Base-by-base conservation (phyloP, 2,888 invertebrate genomes). In the Drosophila quinaria region DNA sequence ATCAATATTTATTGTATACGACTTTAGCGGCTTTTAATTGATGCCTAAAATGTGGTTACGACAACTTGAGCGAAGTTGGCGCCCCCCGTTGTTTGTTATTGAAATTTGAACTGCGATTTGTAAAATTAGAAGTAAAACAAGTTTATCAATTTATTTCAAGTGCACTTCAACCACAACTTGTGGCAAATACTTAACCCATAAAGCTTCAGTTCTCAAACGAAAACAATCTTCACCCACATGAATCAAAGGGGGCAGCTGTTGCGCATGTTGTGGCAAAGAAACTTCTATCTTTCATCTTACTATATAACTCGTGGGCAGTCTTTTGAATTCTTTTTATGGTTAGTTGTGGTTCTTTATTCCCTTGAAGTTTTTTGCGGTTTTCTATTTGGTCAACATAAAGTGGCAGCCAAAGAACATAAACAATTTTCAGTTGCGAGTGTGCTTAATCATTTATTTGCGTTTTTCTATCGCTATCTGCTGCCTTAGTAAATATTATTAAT, bases 41-140 rank as follows among this genome's bases (percentile, higher is more conserved):
- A 87, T 87, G 89, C 77, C 87, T 81, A 75, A 89, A 85, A 76
- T 83, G 89, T 70, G 87, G 89, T 85, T 73, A 62, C 67, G 65
- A 70, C 65, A 73, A 67, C 70, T 65, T 63, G 75, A 65, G 42
- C 10, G 50, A 66, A 74, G 66, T 70, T 70, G 70, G 71, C 74
- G 81, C 72, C 85, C 19, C 50, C 19, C 25, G n/a, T 47, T 49
- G 41, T 37, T 17, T 80, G 62, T 54, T 63, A 62, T 64, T 86
- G 87, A 86, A 86, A 84, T 75, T 67, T 13, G 61, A 86, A 50
- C 66, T 67, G 73, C 39, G 62, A 61, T 78, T 70, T 77, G 78
- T 83, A 86, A 88, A 66, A 44, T 65, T 73, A 74, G 83, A 70
- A 73, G 70, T 52, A 55, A 68, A 70, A 64, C 75, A 82, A 78